Conservation (phyloP, 2,113 vertebrate species). For the Hippolais icterina region DNA sequence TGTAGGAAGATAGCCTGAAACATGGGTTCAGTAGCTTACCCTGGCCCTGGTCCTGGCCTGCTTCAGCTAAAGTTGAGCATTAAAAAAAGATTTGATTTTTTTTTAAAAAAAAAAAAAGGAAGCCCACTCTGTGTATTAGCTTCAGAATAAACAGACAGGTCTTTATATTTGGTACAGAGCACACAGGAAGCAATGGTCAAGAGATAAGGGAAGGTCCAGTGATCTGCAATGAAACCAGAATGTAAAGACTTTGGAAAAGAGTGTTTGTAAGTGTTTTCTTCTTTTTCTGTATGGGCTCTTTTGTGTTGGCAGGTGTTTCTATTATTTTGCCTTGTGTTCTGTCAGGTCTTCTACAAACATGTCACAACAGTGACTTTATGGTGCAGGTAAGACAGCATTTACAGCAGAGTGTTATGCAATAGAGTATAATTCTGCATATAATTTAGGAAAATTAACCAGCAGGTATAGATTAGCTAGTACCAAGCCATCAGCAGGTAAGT, state of each 20-base stretch:
- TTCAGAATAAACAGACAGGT: neutral
- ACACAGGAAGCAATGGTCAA: neutral
- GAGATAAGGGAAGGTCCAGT: neutral
- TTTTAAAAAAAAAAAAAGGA: neutral
- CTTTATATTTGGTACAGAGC: neutral
- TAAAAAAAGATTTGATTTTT: neutral
- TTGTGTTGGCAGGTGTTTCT: neutral
- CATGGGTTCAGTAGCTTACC: neutral
- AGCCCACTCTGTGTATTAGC: neutral
- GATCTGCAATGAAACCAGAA: neutral
- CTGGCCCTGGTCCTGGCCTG: neutral
- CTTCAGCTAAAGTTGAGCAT: neutral
- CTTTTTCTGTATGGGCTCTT: neutral
- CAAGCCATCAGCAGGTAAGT: neutral
- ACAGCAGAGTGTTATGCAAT: neutral
- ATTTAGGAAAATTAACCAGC: neutral
- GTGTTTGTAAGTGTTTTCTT: neutral
- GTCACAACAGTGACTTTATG: neutral
- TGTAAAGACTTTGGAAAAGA: neutral
- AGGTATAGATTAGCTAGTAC: neutral
- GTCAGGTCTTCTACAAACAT: neutral
- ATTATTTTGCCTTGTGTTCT: neutral
- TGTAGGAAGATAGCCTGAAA: neutral
- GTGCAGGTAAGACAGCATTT: neutral
- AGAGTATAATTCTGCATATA: neutral